Base-by-base conservation (phyloP, 1,140 invertebrate species). In the Frieseomelitta varia region DNA sequence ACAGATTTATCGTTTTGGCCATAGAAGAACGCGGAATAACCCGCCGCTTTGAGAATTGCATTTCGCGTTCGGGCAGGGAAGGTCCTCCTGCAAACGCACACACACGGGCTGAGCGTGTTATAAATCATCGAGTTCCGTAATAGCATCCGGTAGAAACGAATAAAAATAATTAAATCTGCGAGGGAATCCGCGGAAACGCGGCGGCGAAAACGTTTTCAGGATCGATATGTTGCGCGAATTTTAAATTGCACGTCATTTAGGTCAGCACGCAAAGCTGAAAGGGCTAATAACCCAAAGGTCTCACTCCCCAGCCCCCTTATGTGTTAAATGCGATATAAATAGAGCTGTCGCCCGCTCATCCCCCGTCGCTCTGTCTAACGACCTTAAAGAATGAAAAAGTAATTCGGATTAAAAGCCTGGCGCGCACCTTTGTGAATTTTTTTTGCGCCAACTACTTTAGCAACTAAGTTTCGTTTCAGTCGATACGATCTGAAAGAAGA, bases 1-100 rank as follows among this genome's bases (percentile, higher is more conserved):
- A 69, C 71, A 78, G 87, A 88, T 88, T 88, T 88, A 88, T 88
- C 53, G 75, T 51, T 79, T 47, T 51, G n/a, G 39, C 56, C 39
- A 55, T 78, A 76, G 82, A 88, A 88, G 84, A 85, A 82, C 75
- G 30, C 47, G 68, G 39, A 58, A 84, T 72, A n/a, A n/a, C 74
- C 39, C 83, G 34, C n/a, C 30, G 65, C 11, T 79, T 69, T 80
- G 78, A 74, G 61, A 55, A 65, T 47, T 61, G 71, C 39, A 53
- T 34, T 63, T 74, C 79, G 65, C 86, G 34, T 74, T 53, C 84
- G 56, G 81, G 65, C 58, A 77, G 71, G 55, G 39, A n/a, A 17
- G n/a, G 21, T 55, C 27, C 56, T 10, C 21, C 15, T 63, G 4
- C 47, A 19, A 19, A 6, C 17, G 19, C 6, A 56, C 15, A 56